phyloP scores from a whole-genome alignment of 2,113 vertebrate species.

The Puffinus mauretanicus region DNA sequence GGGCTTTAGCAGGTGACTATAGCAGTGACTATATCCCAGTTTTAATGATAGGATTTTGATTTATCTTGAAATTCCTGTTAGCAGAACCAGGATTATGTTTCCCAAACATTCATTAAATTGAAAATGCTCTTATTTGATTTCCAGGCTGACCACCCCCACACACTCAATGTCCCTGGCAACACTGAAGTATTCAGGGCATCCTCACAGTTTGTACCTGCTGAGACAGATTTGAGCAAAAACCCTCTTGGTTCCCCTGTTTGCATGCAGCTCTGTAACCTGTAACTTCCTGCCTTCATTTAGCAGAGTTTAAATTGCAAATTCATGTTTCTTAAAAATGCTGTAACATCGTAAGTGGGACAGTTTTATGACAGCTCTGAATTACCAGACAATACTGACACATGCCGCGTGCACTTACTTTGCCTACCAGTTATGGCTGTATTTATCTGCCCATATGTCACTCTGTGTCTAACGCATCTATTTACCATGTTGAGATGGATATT shows the following conservation, averaged over 20 bases:
- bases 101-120: not conserved
- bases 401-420: slow-evolving; percentile 39
- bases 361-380: slow-evolving; percentile 67
- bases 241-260: slow-evolving; percentile 21
- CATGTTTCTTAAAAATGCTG: slow-evolving; percentile 71
- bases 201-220: slow-evolving; percentile 7
- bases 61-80: not conserved
- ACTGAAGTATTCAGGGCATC: not conserved
- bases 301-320: slow-evolving; percentile 70
- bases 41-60: not conserved
- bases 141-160: not conserved
- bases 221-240: not conserved
- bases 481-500: slow-evolving; percentile 55
- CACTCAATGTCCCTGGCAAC: not conserved
- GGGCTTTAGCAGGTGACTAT: not conserved
- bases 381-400: slow-evolving; percentile 38
- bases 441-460: slow-evolving; percentile 56
- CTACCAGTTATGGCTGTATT: slow-evolving; percentile 54
- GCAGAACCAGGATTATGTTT: not conserved
- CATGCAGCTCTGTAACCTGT: slow-evolving; percentile 62
- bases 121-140: slow-evolving; percentile 3
- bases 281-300: slow-evolving; percentile 61
- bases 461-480: slow-evolving; percentile 40
- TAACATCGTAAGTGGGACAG: slow-evolving; percentile 70
- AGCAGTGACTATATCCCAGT: not conserved